Percentiles rank a stretch among this genome's conserved stretches.
These are phyloP conservation scores for Schizotus pectinicornis DNA, from an alignment of 2,888 invertebrate species.

Conservation along the genomic window DNA sequence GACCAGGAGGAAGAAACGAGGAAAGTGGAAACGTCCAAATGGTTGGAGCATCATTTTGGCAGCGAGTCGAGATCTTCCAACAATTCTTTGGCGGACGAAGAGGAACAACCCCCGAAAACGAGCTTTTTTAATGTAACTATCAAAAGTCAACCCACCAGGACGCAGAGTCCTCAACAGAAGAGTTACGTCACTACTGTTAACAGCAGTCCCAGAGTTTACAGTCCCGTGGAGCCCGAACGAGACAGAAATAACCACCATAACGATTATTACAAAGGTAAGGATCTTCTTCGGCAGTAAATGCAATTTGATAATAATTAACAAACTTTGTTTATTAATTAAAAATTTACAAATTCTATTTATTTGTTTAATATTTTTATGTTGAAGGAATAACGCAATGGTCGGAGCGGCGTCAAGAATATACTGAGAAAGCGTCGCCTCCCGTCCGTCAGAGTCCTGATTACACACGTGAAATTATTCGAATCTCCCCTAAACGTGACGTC, in stretches of 20 bases:
- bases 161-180: slow-evolving; percentile 41
- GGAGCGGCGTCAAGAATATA: slow-evolving; percentile 60
- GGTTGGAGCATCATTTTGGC: slow-evolving; percentile 91
- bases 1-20: slow-evolving; percentile 89
- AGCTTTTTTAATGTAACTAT: slow-evolving; percentile 80
- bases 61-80: slow-evolving; percentile 82
- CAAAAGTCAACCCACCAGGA: slow-evolving; percentile 67
- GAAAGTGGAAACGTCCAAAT: slow-evolving; percentile 88
- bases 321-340: too few relatives aligned
- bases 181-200: slow-evolving; percentile 42
- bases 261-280: slow-evolving; percentile 46
- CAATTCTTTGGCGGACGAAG: slow-evolving; percentile 59
- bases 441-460: too few relatives aligned
- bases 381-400: slow-evolving; percentile 81
- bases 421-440: slow-evolving; percentile 30
- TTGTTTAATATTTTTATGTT: neutral
- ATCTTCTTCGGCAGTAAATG: neutral
- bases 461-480: slow-evolving; percentile 17
- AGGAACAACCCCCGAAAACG: slow-evolving; percentile 69
- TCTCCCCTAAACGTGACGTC: slow-evolving; percentile 48
- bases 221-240: slow-evolving; percentile 59
- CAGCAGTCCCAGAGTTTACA: slow-evolving; percentile 49
- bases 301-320: too few relatives aligned
- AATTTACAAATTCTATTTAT: neutral
- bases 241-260: slow-evolving; percentile 54